Evolutionary conservation across 1,140 invertebrate genomes (phyloP), one percentile per base, ranked within the genome.

Genomic region (Drosophila leontia): DNA sequence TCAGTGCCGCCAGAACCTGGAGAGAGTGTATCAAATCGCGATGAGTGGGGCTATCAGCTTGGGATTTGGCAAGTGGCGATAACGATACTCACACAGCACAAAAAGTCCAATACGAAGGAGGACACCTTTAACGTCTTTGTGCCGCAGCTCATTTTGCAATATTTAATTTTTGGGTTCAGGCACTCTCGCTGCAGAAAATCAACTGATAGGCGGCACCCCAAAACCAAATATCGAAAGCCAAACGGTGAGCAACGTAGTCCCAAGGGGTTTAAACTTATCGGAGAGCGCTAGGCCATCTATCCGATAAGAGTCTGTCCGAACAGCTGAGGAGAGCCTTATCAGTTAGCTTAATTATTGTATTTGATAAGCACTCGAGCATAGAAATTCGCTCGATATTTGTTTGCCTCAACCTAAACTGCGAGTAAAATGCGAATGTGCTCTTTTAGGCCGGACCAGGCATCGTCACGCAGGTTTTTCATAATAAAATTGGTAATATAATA

Each of bases 41-140:
- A 41, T 58, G 32, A 37, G 37, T 50, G 11, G 3, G n/a, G 17
- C 41, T 78, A 69, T 74, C 50, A 53, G 8, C 34, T 42, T 32
- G 47, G 50, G 72, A 69, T 78, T 57, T 50, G 34, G 37, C 51
- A 35, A 67, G 57, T 37, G 37, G 42, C 51, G 48, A 70, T 61
- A 64, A 70, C 23, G 39, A 19, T 29, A 90, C 91, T 92, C 70
- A 92, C 91, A 76, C 82, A 92, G 56, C 91, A 92, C 9, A 92
- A 48, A 71, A 92, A 86, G 69, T 92, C 90, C 62, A 92, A 79
- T 23, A 92, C 57, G 45, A 92, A 91, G 42, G 88, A 86, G 17
- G 78, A 75, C 48, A 92, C 82, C 74, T 92, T 92, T 29, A 92
- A 45, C 9, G 87, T 77, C 58, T 80, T 74, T 1, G 75, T 90